Conservation (phyloP, 2,888 invertebrate species). For the Drosophila pseudotakahashii region DNA sequence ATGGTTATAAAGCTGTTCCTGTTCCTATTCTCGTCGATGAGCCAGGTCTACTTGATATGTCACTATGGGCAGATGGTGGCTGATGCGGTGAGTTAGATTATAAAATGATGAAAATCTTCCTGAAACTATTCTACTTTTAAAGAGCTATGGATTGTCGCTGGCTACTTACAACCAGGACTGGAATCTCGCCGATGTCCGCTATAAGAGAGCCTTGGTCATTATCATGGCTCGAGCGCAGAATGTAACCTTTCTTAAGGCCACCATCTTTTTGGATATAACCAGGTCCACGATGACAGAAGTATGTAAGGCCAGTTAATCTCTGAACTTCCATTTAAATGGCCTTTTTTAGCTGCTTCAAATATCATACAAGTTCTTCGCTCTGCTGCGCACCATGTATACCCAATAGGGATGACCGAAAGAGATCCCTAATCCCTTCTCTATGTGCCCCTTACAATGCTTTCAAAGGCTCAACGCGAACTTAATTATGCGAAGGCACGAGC, state of each 20-base stretch:
- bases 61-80: conserved; percentile 74
- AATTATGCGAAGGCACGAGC: conserved; percentile 69
- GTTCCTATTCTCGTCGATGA: conserved; percentile 71
- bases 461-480: conserved; percentile 57
- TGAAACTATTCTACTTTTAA: not conserved
- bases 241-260: conserved; percentile 70
- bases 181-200: conserved; percentile 67
- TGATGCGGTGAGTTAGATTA: conserved; percentile 63
- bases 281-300: conserved; percentile 76
- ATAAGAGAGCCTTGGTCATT: conserved; percentile 68
- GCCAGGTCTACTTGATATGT: conserved; percentile 78
- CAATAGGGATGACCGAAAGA: conserved; percentile 40
- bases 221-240: conserved; percentile 74
- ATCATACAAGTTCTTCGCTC: conserved; percentile 81
- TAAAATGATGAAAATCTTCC: not conserved
- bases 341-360: conserved; percentile 73
- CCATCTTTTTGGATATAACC: conserved; percentile 71
- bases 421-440: conserved; percentile 16
- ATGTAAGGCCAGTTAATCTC: not conserved
- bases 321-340: not conserved
- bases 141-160: conserved; percentile 61
- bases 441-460: conserved; percentile 49
- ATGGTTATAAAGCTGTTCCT: conserved; percentile 70
- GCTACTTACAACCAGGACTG: conserved; percentile 78
- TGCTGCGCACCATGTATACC: conserved; percentile 78